phyloP scores from a whole-genome alignment of 2,888 invertebrate genomes.

The Plemyria rubiginata region DNA sequence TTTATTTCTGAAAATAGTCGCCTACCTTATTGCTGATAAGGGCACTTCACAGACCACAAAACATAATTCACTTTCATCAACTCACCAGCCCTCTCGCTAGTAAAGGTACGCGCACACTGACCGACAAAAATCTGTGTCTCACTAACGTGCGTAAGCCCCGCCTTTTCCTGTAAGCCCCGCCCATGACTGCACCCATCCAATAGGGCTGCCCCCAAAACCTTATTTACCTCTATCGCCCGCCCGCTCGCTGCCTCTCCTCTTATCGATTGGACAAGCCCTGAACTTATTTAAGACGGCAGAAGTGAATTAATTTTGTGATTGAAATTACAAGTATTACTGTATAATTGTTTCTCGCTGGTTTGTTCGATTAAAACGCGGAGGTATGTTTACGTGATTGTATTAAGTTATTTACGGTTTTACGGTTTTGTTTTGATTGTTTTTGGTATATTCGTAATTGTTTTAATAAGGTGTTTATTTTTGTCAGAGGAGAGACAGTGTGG shows the following conservation, averaged over 20 bases:
- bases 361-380: slow-evolving; percentile 69
- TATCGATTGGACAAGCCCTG: slow-evolving; percentile 78
- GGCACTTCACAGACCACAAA: slow-evolving; percentile 37
- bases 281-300: slow-evolving; percentile 80
- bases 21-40: slow-evolving; percentile 36
- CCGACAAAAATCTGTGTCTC: slow-evolving; percentile 30
- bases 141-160: slow-evolving; percentile 54
- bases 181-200: slow-evolving; percentile 57
- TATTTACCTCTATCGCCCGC: slow-evolving; percentile 78
- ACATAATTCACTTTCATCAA: slow-evolving; percentile 28
- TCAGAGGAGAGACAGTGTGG: background rate
- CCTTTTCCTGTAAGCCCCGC: slow-evolving; percentile 52
- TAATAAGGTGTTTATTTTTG: background rate
- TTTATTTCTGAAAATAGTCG: background rate
- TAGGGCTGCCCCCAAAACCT: slow-evolving; percentile 60
- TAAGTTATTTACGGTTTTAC: slow-evolving; percentile 36
- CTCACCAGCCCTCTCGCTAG: slow-evolving; percentile 30
- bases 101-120: slow-evolving; percentile 48
- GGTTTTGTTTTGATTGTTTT: slow-evolving; percentile 25
- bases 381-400: slow-evolving; percentile 48
- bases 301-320: slow-evolving; percentile 83
- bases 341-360: slow-evolving; percentile 68
- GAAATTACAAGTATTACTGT: slow-evolving; percentile 74
- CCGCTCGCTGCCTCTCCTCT: slow-evolving; percentile 67
- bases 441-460: background rate